phyloP scores from a whole-genome alignment of 2,888 invertebrate genomes.

The Eristalinus aeneus region DNA sequence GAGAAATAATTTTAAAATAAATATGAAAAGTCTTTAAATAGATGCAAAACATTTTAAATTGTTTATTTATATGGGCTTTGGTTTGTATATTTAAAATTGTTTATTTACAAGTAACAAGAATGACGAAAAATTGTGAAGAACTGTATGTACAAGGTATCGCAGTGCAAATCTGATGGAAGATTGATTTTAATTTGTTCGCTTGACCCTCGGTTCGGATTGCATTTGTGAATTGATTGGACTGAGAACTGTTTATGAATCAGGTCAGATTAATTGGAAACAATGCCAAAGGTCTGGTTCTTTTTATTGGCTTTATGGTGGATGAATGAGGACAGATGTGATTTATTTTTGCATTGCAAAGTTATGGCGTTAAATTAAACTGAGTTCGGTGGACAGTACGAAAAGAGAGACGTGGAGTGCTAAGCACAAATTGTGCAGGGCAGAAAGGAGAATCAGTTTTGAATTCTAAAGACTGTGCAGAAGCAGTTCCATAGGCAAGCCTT shows the following conservation, averaged over 20 bases:
- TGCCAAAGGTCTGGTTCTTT: background rate
- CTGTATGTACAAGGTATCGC: slow-evolving; percentile 19
- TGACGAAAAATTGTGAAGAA: slow-evolving; percentile 16
- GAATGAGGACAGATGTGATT: too few species aligned
- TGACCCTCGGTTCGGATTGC: background rate
- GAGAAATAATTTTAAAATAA: slow-evolving; percentile 39
- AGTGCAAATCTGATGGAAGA: slow-evolving; percentile 38
- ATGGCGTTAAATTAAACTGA: too few species aligned
- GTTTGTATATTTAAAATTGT: slow-evolving; percentile 2
- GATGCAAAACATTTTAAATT: slow-evolving; percentile 34
- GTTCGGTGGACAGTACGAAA: too few species aligned
- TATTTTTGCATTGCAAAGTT: too few species aligned
- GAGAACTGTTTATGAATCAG: background rate
- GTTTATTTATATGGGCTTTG: background rate
- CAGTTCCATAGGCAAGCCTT: too few species aligned
- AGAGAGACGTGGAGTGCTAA: too few species aligned
- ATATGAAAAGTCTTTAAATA: slow-evolving; percentile 27
- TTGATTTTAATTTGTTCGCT: background rate
- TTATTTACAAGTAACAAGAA: slow-evolving; percentile 59
- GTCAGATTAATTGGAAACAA: background rate
- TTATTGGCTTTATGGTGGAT: too few species aligned
- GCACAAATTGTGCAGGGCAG: too few species aligned
- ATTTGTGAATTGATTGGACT: background rate
- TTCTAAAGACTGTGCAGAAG: too few species aligned
- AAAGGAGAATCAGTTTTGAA: too few species aligned